Conservation (phyloP, 2,888 invertebrate species). For the Leptogaster cylindrica region DNA sequence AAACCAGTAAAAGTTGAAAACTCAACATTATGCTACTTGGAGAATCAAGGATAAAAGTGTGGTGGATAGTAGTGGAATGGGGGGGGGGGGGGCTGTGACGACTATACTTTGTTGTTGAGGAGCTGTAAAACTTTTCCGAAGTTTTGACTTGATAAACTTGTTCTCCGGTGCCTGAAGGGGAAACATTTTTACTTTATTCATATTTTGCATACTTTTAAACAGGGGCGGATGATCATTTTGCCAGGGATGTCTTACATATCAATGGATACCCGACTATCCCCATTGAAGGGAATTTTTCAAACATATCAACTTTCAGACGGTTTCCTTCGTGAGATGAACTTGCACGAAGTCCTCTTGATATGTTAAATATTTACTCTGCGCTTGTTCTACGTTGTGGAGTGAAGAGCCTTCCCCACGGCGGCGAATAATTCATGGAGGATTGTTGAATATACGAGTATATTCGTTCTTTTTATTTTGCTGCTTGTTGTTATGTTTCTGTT, state of each 20-base stretch:
- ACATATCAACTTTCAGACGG: slow-evolving; percentile 19
- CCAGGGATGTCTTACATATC: slow-evolving; percentile 24
- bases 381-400: too few species aligned
- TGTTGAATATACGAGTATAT: too few species aligned
- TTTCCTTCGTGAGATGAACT: background rate
- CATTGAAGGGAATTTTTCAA: slow-evolving; percentile 27
- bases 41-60: too few species aligned
- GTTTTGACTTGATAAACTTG: slow-evolving; percentile 33
- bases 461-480: too few species aligned
- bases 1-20: slow-evolving; percentile 7
- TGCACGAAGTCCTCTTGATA: slow-evolving; percentile 3
- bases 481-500: too few species aligned
- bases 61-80: too few species aligned
- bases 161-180: slow-evolving; percentile 19
- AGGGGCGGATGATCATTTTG: slow-evolving; percentile 13
- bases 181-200: slow-evolving; percentile 11
- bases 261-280: slow-evolving; percentile 1
- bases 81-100: too few species aligned
- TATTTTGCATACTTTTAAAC: slow-evolving; percentile 37
- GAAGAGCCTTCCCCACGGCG: too few species aligned
- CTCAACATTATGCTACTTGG: slow-evolving; percentile 14
- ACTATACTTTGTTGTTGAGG: slow-evolving; percentile 22
- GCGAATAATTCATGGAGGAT: too few species aligned
- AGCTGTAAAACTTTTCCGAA: slow-evolving; percentile 19
- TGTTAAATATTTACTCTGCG: slow-evolving; percentile 7